Conservation (phyloP, 2,113 vertebrate genomes). For the Serinus canaria region DNA sequence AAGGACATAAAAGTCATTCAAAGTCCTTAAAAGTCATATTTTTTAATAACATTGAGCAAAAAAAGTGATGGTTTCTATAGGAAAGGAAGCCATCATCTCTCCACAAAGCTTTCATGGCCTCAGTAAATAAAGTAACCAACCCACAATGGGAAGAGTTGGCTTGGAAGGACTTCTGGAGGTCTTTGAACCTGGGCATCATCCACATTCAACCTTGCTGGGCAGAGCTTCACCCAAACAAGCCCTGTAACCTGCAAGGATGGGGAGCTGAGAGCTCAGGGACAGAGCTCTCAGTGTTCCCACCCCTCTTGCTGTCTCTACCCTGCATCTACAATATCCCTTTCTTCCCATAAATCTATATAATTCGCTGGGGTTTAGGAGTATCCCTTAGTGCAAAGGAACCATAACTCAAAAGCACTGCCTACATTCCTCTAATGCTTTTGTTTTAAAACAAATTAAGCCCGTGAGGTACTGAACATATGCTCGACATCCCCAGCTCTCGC, state of each 20-base stretch:
- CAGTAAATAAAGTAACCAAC: background rate
- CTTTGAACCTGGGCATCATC: background rate
- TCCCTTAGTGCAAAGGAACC: constrained; percentile 29
- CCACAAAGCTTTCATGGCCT: background rate
- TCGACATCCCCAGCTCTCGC: background rate
- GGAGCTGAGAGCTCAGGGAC: background rate
- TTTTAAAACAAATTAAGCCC: constrained; percentile 23
- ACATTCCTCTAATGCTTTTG: constrained; percentile 42
- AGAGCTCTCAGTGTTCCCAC: background rate
- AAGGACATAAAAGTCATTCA: background rate
- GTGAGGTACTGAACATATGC: background rate
- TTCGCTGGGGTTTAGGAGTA: background rate
- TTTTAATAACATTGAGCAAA: background rate
- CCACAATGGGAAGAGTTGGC: fast-evolving
- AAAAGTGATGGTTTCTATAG: background rate
- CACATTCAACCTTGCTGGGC: fast-evolving
- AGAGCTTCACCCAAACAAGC: background rate
- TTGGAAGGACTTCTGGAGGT: background rate
- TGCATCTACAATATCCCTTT: background rate
- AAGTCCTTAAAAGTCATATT: fast-evolving
- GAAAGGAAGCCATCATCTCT: background rate
- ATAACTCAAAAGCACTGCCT: constrained; percentile 18
- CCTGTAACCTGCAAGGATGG: background rate
- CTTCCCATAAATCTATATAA: background rate
- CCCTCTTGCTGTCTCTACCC: background rate